Evolutionary conservation across 2,113 vertebrate species (phyloP).

Genomic region (Limanda limanda): DNA sequence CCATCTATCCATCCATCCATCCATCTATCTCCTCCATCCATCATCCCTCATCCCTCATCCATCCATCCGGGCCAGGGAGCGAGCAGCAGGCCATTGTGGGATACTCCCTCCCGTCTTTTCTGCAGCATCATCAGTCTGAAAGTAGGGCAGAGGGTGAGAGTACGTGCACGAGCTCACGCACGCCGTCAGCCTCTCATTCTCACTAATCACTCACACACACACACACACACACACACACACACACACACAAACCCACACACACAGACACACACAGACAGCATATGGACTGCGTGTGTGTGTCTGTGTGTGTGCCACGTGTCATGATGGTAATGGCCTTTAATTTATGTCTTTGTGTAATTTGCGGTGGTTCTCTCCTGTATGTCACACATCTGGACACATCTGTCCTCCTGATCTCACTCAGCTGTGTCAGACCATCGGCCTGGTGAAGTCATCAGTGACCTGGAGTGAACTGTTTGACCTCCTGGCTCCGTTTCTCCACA

Average conservation of each 20-base stretch:
- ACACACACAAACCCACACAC: conserved; percentile 15
- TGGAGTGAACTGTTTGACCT: not conserved
- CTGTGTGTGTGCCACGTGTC: not conserved
- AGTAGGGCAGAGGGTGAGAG: conserved; percentile 73
- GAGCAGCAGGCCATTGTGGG: conserved; percentile 68
- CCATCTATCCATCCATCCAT: not conserved
- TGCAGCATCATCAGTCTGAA: conserved; percentile 75
- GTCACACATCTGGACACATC: conserved; percentile 29
- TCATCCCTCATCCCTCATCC: conserved; percentile 22
- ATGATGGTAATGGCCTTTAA: not conserved
- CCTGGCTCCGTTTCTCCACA: conserved; percentile 6
- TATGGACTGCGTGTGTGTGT: conserved; percentile 12
- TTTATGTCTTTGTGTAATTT: not conserved
- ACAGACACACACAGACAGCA: conserved; percentile 17
- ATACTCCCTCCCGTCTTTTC: conserved; percentile 70
- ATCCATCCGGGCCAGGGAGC: conserved; percentile 33
- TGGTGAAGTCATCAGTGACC: conserved; percentile 13
- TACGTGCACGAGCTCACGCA: conserved; percentile 26
- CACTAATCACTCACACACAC: conserved; percentile 16
- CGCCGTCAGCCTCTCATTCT: conserved; percentile 19
- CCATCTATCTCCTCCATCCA: not conserved
- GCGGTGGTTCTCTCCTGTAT: not conserved
- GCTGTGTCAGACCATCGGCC: not conserved
- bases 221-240: conserved; percentile 21
- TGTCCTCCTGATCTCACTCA: not conserved